A percentile compares a stretch with the other conserved stretches of the same genome.
phyloP scores from a whole-genome alignment of 92 coral and sea anemone genomes.

The Epizoanthus rinbou region DNA sequence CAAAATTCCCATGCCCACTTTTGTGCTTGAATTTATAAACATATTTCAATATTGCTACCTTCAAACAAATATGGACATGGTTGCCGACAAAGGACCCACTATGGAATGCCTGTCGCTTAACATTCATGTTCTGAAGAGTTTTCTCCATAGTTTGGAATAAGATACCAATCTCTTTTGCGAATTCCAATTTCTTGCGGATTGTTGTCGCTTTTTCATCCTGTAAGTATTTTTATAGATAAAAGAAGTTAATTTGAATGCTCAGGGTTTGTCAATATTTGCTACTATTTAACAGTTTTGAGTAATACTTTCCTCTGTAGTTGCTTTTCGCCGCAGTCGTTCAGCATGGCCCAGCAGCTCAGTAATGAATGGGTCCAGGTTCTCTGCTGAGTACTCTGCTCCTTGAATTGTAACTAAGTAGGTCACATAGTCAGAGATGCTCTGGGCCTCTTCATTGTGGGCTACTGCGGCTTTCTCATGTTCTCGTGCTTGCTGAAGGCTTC shows the following conservation, averaged over 20 bases:
- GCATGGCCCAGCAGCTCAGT: slow-evolving; percentile 25
- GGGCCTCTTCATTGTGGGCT: slow-evolving; percentile 23
- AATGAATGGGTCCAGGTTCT: slow-evolving; percentile 28
- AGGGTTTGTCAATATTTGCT: not conserved
- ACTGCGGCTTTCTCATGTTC: slow-evolving; percentile 24
- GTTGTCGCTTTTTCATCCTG: slow-evolving; percentile 22
- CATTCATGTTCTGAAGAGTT: slow-evolving; percentile 1
- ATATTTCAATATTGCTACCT: not conserved
- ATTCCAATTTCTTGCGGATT: not conserved
- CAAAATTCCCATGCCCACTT: not conserved
- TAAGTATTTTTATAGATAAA: no score
- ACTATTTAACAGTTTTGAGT: not conserved
- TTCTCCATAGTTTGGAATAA: slow-evolving; percentile 7
- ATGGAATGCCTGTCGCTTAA: slow-evolving; percentile 39
- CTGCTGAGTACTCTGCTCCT: not conserved
- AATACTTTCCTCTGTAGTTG: slow-evolving; percentile 12
- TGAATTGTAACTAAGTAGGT: slow-evolving; percentile 25
- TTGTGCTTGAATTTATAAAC: not conserved
- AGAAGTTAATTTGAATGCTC: not conserved
- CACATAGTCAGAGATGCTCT: slow-evolving; percentile 24
- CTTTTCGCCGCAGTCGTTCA: slow-evolving; percentile 17
- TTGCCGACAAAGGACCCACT: slow-evolving; percentile 43
- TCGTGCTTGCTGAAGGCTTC: slow-evolving; percentile 1
- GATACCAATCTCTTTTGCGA: not conserved
- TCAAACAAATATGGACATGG: slow-evolving; percentile 34